Percentiles rank a stretch among this genome's conserved stretches.
Conservation (phyloP, 2,888 invertebrate genomes). For the Meganola albula region DNA sequence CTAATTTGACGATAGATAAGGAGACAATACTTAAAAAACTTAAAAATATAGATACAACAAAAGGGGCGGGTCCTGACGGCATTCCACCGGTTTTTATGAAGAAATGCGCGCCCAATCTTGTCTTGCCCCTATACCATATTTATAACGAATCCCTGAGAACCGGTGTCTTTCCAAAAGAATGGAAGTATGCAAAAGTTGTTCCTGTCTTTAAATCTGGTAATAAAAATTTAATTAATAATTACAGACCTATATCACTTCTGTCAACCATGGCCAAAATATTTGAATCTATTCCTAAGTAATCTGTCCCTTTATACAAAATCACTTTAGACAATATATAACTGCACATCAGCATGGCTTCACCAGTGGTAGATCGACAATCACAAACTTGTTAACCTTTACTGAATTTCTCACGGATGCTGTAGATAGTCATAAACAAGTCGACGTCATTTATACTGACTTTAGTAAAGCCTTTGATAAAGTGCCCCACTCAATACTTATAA, state of each 20-base stretch:
- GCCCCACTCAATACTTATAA: background rate
- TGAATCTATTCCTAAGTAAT: conserved; percentile 1
- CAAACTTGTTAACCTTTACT: background rate
- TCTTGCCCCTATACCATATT: background rate
- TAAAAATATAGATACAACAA: background rate
- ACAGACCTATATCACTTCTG: background rate
- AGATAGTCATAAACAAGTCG: background rate
- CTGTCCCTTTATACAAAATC: background rate
- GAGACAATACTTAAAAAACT: background rate
- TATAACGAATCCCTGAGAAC: background rate
- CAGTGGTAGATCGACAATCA: background rate
- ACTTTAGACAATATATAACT: background rate
- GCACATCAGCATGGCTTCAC: conserved; percentile 1
- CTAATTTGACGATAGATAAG: background rate
- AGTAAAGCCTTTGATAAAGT: conserved; percentile 1
- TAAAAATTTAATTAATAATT: background rate
- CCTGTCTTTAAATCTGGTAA: background rate
- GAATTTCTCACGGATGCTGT: background rate
- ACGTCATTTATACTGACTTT: background rate
- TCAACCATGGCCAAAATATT: conserved; percentile 1
- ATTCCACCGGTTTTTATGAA: background rate
- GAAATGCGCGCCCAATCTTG: background rate
- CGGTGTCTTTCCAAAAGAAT: conserved; percentile 2
- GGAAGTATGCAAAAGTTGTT: conserved; percentile 4
- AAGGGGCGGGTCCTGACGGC: conserved; percentile 1